Percentiles rank a stretch among this genome's conserved stretches.
phyloP scores from a whole-genome alignment of 2,888 invertebrate species.

The Lysandra coridon region DNA sequence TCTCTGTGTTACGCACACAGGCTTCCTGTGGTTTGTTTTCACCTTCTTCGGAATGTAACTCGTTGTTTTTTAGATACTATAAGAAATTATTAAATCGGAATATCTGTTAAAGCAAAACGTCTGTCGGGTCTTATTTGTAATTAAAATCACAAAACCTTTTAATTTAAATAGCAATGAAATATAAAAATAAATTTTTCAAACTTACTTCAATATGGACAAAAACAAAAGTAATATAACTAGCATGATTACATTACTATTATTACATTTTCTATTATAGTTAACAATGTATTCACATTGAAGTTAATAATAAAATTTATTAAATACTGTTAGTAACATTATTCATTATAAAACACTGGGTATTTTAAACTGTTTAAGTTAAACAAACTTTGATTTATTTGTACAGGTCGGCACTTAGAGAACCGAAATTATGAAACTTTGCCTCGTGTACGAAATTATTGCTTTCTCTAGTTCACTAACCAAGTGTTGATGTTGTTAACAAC shows the following conservation, averaged over 20 bases:
- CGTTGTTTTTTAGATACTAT: no score
- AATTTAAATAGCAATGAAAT: background rate
- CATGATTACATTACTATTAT: background rate
- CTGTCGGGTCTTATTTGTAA: no score
- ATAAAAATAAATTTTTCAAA: background rate
- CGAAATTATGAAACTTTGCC: constrained; percentile 11
- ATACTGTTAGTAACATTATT: constrained; percentile 18
- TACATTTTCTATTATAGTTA: constrained; percentile 14
- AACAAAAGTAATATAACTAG: background rate
- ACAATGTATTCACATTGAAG: constrained; percentile 13
- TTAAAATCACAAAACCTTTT: background rate
- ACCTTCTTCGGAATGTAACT: background rate
- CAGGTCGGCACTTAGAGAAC: background rate
- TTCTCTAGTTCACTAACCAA: background rate
- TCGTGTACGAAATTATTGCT: constrained; percentile 4
- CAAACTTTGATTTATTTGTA: constrained; percentile 24
- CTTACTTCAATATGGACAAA: background rate
- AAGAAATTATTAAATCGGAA: no score
- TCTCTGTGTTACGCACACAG: no score
- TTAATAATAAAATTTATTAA: constrained; percentile 13
- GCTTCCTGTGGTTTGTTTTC: background rate
- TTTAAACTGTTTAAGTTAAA: constrained; percentile 11
- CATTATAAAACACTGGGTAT: constrained; percentile 17
- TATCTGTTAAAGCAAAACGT: no score
- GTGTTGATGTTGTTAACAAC: background rate